phyloP scores from a whole-genome alignment of 2,888 invertebrate species.

The Polylopha cassiicola region DNA sequence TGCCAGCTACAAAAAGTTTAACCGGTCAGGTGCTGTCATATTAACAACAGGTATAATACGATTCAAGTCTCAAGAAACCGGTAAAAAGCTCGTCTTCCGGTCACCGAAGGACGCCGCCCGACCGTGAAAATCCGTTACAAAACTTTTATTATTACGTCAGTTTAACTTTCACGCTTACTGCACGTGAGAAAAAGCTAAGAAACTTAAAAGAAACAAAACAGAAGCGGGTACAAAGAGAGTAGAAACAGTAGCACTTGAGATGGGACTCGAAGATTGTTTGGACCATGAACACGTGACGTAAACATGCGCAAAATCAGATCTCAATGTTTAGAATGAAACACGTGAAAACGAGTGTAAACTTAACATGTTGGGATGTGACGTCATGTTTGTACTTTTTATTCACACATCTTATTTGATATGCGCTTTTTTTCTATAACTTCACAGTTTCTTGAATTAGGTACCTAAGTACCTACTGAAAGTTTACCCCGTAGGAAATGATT shows the following conservation, averaged over 20 bases:
- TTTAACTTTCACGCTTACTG: constrained; percentile 18
- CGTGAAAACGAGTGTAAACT: constrained; percentile 29
- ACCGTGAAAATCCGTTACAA: constrained; percentile 70
- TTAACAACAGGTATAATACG: too few relatives aligned
- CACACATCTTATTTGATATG: too few relatives aligned
- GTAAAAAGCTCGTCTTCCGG: constrained; percentile 49
- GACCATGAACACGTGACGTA: constrained; percentile 37
- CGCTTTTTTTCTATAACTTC: too few relatives aligned
- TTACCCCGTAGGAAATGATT: too few relatives aligned
- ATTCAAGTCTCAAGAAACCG: constrained; percentile 13
- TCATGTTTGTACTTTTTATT: too few relatives aligned
- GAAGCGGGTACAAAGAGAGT: constrained; percentile 8
- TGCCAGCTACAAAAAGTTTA: too few relatives aligned
- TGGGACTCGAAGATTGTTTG: constrained; percentile 30
- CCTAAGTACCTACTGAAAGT: not conserved
- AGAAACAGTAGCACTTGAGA: constrained; percentile 26
- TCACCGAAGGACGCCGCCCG: constrained; percentile 53
- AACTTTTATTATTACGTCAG: constrained; percentile 19
- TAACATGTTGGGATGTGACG: constrained; percentile 9
- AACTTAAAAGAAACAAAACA: constrained; percentile 4
- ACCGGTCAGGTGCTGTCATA: constrained; percentile 16
- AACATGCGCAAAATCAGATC: constrained; percentile 44
- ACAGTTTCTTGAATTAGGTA: too few relatives aligned
- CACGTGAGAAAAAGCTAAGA: constrained; percentile 15
- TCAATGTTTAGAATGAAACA: constrained; percentile 32